Evolutionary conservation across 1,140 invertebrate species (phyloP), one percentile per base, ranked within the genome.

Genomic region (Aradophagus sp.): DNA sequence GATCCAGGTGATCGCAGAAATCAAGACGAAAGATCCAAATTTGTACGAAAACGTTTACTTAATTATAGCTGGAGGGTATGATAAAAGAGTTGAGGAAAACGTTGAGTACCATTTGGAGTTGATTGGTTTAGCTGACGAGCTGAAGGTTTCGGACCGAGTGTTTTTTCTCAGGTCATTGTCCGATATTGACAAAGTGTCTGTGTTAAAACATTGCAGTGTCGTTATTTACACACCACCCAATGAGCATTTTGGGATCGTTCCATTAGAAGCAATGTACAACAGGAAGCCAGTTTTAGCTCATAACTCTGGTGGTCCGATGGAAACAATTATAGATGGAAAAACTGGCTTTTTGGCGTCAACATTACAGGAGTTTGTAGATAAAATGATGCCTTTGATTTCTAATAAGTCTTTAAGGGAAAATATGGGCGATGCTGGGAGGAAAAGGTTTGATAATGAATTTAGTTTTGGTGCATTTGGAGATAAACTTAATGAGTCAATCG

Each of bases 211-310:
- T 52, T 92, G 92, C 77, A 88, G 90, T 68, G 91, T 92, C 78
- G 84, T 99, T 2, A 76, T 99, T 10, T 99, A 99, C 73, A 99
- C 98, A 12, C 98, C 98, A 2, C 89, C 91, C 0, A 95, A 95
- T 81, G 98, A 99, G 83, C 98, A 99, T 87, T 99, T 99, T 89
- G 98, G 98, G 3, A 99, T 99, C 79, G 98, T 99, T 5, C 98
- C 98, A 1, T 85, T 99, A 41, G 98, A 99, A 88, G 97, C 97
- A 0, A 99, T 99, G 98, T 96, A 95, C 79, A 91, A 92, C 77
- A 86, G 88, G 16, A 94, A 95, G 77, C 97, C 97, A 12, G 97
- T 99, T 0, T 92, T 99, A 69, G 98, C 98, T 0, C 92, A 95
- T 0, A 95, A 97, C 78, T 96, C 92, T 80, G 98, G 98, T 17